Percentiles rank a stretch among this genome's conserved stretches.
Conservation (phyloP, 2,113 vertebrate species). For the Monopterus albus region DNA sequence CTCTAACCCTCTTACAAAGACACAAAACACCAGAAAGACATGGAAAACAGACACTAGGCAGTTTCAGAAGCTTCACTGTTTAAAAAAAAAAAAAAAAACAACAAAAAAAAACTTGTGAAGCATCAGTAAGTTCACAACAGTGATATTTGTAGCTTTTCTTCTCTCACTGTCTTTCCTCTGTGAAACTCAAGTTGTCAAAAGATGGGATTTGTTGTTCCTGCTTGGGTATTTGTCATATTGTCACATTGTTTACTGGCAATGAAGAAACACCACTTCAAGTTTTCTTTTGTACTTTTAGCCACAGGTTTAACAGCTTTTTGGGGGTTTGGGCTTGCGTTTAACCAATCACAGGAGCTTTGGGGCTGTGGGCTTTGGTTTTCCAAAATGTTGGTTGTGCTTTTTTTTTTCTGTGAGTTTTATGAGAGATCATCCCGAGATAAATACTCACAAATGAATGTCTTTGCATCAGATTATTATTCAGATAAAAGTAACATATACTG, state of each 20-base stretch:
- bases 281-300: slow-evolving; percentile 30
- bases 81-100: slow-evolving; percentile 37
- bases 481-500: background rate
- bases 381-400: slow-evolving; percentile 37
- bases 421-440: background rate
- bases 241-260: slow-evolving; percentile 41
- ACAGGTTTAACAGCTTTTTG: slow-evolving; percentile 49
- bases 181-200: slow-evolving; percentile 67
- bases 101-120: slow-evolving; percentile 51
- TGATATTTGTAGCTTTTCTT: slow-evolving; percentile 72
- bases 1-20: slow-evolving; percentile 57
- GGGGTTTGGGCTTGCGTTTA: slow-evolving; percentile 42
- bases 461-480: slow-evolving; percentile 9
- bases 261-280: slow-evolving; percentile 48
- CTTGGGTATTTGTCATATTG: slow-evolving; percentile 60
- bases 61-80: slow-evolving; percentile 86
- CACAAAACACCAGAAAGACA: slow-evolving; percentile 32
- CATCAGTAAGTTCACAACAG: slow-evolving; percentile 65
- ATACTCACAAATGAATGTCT: background rate
- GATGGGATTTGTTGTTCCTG: slow-evolving; percentile 28
- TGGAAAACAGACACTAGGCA: slow-evolving; percentile 80
- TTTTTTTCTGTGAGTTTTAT: background rate
- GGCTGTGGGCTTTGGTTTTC: slow-evolving; percentile 38
- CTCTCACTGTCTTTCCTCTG: slow-evolving; percentile 73
- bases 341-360: slow-evolving; percentile 48